Evolutionary conservation across 2,797 vertebrate species (phyloP), one percentile per base, ranked within the genome.

Genomic region (Siniperca obscura): DNA sequence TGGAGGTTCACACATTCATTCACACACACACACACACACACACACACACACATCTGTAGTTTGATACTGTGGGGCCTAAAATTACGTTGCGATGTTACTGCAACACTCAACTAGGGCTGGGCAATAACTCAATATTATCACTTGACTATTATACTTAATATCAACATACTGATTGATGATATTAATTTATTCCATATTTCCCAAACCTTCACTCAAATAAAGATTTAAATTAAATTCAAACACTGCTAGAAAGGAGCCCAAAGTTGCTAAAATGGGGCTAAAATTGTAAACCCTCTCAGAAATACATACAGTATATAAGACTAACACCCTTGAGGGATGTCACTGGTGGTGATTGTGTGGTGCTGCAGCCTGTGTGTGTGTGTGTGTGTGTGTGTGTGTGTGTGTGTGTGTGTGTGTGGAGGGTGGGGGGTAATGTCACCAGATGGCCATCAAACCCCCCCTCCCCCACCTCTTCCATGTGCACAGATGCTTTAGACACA

Each of bases 371-470:
- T 52, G 50, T 17, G 25, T 70, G 67, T 70, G 59, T 76, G 46
- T 46, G 50, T 70, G 25, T 71, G 70, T 70, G 57, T 76, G n/a
- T 71, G 70, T 70, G 57, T 76, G n/a, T 71, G 70, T 70, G 57
- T 76, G n/a, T n/a, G n/a, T n/a, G n/a, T n/a, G n/a, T 71, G 70
- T 70, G 57, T 74, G 53, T 66, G 27, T 30, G 27, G 61, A 70
- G 74, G 59, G 69, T 52, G 44, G 71, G 25, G 59, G 42, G 71
- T 57, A 52, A 74, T 60, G 57, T 81, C 68, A 86, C 83, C 90
- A 92, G 89, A 92, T 92, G 90, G 82, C 70, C 76, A 69, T 83
- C 79, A 76, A 61, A 74, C 21, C 14, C 65, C 65, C 30, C 74
- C 65, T 83, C 17, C 61, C 56, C 59, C 53, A 55, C 78, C 75